Evolutionary conservation across 2,113 vertebrate genomes (phyloP), one percentile per base, ranked within the genome.

Genomic region (Zosterops lateralis): DNA sequence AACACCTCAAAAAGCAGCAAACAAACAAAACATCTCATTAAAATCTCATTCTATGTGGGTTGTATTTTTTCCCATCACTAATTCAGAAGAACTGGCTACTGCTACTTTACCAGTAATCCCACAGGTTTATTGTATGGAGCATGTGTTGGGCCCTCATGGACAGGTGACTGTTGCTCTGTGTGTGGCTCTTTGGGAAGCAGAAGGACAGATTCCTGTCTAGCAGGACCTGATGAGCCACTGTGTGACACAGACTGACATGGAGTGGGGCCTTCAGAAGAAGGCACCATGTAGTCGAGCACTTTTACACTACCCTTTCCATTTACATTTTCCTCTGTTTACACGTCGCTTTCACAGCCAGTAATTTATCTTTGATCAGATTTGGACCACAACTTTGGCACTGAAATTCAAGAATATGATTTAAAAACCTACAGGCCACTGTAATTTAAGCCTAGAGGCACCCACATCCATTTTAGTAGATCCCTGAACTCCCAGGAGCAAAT

Each of bases 71-170:
- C 12, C 38, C 1, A 4, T 7, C 26, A 6, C 16, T 14, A 3
- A 9, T 40, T 92, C 32, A 56, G 71, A 77, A 71, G 17, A 34
- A 42, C 29, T 28, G 50, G 12, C 42, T 82, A 50, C 25, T 68
- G 64, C 47, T n/a, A 18, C 10, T 10, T 54, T 34, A 12, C 2
- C 10, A 50, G 50, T 22, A 57, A 50, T 56, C 32, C 42, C 32
- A 20, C 17, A 10, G 48, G 6, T 1, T 60, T 38, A 34, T 25
- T 58, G 50, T 13, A 62, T 4, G 1, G n/a, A 47, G 66, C 26
- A 25, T 0, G 2, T 5, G 31, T 14, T 84, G 34, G 26, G 14
- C 11, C 15, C 19, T 51, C 38, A 0, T 4, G 26, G 51, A 16
- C 38, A 31, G 36, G 36, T 10, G 44, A 5, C 31, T 40, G 6